Conservation (phyloP, 2,113 vertebrate genomes). For the Anolis carolinensis region DNA sequence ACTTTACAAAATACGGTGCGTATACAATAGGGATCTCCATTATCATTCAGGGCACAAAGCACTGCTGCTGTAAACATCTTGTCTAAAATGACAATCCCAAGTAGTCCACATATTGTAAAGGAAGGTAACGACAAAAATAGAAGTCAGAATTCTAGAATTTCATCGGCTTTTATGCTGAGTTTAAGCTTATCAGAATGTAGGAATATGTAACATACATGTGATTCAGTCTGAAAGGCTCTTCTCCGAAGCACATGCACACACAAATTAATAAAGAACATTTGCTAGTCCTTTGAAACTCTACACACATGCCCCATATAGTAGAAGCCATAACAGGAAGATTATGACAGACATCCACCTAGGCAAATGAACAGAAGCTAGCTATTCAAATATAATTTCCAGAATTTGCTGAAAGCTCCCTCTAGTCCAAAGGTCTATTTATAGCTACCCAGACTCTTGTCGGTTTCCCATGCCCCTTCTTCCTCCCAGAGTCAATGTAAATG, state of each 20-base stretch:
- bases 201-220: constrained; percentile 21
- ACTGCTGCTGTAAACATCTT: constrained; percentile 54
- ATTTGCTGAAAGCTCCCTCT: constrained; percentile 63
- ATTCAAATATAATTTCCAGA: constrained; percentile 58
- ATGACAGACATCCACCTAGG: constrained; percentile 51
- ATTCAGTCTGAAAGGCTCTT: constrained; percentile 37
- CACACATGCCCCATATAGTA: constrained; percentile 11
- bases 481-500: constrained; percentile 34
- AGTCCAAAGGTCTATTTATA: constrained; percentile 69
- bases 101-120: neutral
- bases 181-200: constrained; percentile 17
- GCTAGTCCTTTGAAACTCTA: constrained; percentile 2
- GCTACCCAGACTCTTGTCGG: constrained; percentile 45
- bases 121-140: neutral
- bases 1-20: constrained; percentile 18
- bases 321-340: constrained; percentile 46
- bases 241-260: constrained; percentile 22
- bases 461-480: constrained; percentile 56
- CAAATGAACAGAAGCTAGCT: constrained; percentile 49
- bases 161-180: constrained; percentile 37
- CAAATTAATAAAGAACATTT: constrained; percentile 20
- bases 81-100: neutral
- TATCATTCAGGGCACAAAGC: constrained; percentile 20
- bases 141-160: neutral
- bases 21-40: neutral